These are phyloP conservation scores for Hesperophylax magnus DNA, from an alignment of 1,140 invertebrate species.

Conservation along the genomic window DNA sequence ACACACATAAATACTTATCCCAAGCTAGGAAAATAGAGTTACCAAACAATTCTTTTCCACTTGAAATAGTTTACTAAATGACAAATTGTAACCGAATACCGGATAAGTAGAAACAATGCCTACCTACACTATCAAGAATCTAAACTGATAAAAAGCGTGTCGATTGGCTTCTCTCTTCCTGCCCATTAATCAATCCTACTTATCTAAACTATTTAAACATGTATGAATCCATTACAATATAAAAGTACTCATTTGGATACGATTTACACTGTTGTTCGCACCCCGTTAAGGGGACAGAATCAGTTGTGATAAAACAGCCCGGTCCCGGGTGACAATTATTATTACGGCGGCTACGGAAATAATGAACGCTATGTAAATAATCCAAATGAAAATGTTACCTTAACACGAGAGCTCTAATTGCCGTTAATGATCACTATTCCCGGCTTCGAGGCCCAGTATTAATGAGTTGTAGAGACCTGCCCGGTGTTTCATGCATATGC, in stretches of 20 bases:
- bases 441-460: not conserved
- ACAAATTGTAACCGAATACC: too few species aligned
- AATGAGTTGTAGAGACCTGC: not conserved
- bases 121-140: too few species aligned
- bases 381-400: conserved; percentile 43
- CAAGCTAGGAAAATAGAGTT: too few species aligned
- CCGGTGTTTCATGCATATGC: too few species aligned
- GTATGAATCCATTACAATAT: conserved; percentile 19
- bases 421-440: conserved; percentile 40
- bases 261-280: not conserved
- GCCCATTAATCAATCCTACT: conserved; percentile 13
- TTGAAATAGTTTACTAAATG: too few species aligned
- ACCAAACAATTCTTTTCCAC: too few species aligned
- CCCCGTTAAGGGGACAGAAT: not conserved
- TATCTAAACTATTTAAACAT: conserved; percentile 21
- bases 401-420: conserved; percentile 38
- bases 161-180: not conserved
- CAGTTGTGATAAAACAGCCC: not conserved
- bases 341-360: not conserved
- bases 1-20: too few species aligned
- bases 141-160: conserved; percentile 1
- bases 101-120: too few species aligned
- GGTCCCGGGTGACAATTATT: conserved; percentile 31
- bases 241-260: conserved; percentile 3
- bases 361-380: conserved; percentile 47